Evolutionary conservation across 2,888 invertebrate species (phyloP), one percentile per base, ranked within the genome.

Genomic region (Strigamia maritima): DNA sequence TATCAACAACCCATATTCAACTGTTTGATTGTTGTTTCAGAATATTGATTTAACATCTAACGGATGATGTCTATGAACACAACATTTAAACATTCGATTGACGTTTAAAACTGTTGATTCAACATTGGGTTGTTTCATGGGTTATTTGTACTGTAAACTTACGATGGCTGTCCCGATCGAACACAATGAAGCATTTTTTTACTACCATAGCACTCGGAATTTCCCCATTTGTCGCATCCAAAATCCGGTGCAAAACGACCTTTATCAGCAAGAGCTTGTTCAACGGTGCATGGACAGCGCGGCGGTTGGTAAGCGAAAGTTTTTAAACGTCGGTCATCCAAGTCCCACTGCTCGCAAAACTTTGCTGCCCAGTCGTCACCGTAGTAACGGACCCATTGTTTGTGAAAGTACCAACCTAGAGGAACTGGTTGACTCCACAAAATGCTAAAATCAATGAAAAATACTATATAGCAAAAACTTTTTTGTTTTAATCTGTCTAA

Each of bases 361-460:
- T 90, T 87, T 80, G 91, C 89, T 0, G 95, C 90, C 98, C 98
- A 98, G 80, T 91, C 90, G 6, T 86, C 85, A 0, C 98, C 98
- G 83, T 93, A 91, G 76, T 90, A 85, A 22, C 91, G 88, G 84
- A 93, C 92, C 97, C 97, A 97, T 86, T 96, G 95, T 0, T 92
- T 91, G 0, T 90, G 90, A 85, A 96, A 95, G 85, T 97, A 97
- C 97, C 97, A 97, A 0, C 90, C 95, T 14, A 97, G 87, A 1
- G 97, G 97, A 81, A 97, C 93, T 0, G 97, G 95, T 80, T 92
- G 90, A 84, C 95, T 95, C 97, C 97, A 97, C 14, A 97, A 88
- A 0, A 93, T 89, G 0, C 90, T 90, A 80, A 79, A 81, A 28
- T 12, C 16, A 75, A 54, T 19, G 6, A 75, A 22, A 4, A 49